Base-by-base conservation (phyloP, 92 coral and sea anemone species). In the Actinostola sp. region DNA sequence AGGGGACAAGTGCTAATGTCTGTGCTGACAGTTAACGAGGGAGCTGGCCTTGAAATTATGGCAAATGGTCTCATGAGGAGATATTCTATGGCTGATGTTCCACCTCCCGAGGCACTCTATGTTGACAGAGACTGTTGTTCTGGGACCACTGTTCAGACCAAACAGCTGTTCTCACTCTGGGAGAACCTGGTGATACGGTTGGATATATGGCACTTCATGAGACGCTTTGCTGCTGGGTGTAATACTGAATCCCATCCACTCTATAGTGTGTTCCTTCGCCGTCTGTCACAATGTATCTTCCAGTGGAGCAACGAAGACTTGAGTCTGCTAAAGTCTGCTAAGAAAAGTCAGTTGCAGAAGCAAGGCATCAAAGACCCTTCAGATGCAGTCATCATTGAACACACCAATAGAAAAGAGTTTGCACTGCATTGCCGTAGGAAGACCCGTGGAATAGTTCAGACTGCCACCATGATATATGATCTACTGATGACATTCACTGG, bases 201-300 rank as follows among this genome's bases (percentile, higher is more conserved):
- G 0, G 79, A 87, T 31, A 72, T 82, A 27, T 87, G 70, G 63
- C 84, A 87, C 61, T 73, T 81, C 61, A 88, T 84, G 84, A 23
- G 93, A 29, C 66, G 80, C 25, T 11, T 73, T n/a, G 76, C 93
- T 8, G 52, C 65, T 49, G 78, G 84, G 2, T 84, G 93, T 43
- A 80, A 31, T 17, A 69, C 84, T 4, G 93, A 83, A 20, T 54
- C 88, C 27, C 89, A 88, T 25, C 86, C 34, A n/a, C n/a, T 88
- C 46, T 75, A 79, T 41, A 70, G 65, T 25, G 61, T 53, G 17
- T 88, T 84, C 61, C 34, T 84, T 63, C 52, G 73, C 0, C 81
- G 83, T 16, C 58, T 88, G 12, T 83, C 89, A 16, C 63, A 83
- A 16, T 69, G 80, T 31, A 88, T 83, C 19, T 88, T 78, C 32